Conservation (phyloP, 2,113 vertebrate species). For the Odocoileus hemionus region DNA sequence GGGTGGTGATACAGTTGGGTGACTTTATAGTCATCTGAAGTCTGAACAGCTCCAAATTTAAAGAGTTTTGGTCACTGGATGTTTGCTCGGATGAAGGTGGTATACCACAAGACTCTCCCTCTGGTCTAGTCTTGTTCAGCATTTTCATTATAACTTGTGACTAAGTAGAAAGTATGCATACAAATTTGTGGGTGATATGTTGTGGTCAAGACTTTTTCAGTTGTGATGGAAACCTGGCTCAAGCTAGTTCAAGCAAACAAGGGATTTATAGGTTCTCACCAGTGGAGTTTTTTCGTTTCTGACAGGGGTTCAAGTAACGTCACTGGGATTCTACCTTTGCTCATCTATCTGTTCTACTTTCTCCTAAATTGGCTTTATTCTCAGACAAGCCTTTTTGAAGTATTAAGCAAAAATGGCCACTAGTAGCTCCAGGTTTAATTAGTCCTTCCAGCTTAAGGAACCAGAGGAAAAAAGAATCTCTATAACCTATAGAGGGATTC, state of each 20-base stretch:
- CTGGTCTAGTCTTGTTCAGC: not conserved
- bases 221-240: not conserved
- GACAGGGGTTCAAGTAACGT: not conserved
- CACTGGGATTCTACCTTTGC: not conserved
- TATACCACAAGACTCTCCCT: not conserved
- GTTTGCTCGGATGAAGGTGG: not conserved
- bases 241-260: not conserved
- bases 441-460: not conserved
- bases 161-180: not conserved
- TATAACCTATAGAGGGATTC: not conserved
- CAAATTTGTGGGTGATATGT: not conserved
- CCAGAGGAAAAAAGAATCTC: slow-evolving; percentile 2
- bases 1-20: not conserved
- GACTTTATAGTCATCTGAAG: slow-evolving; percentile 7
- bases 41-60: slow-evolving; percentile 4
- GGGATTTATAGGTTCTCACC: not conserved
- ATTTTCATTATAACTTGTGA: slow-evolving; percentile 13
- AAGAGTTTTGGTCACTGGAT: slow-evolving; percentile 8
- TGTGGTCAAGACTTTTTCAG: not conserved
- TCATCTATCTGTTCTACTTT: not conserved
- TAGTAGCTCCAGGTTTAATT: not conserved
- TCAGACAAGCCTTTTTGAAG: not conserved
- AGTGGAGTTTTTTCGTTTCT: not conserved
- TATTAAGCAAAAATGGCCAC: not conserved
- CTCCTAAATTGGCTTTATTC: not conserved